These are phyloP conservation scores for Cyprinodon brontotheroides DNA, from an alignment of 2,113 vertebrate species.

Conservation along the genomic window DNA sequence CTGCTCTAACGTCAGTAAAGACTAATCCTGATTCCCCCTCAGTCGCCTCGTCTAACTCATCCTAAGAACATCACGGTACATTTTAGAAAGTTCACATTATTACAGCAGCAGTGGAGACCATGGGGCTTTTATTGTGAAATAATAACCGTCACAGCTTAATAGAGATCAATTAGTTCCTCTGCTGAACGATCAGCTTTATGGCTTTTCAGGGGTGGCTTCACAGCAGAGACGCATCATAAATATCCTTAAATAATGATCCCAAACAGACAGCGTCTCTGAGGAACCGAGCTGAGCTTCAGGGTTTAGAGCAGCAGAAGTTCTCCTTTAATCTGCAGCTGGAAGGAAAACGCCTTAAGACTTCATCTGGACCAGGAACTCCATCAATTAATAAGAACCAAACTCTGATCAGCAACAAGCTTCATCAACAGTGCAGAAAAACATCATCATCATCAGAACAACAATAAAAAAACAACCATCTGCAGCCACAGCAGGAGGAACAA, in stretches of 20 bases:
- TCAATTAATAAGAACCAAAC: slow-evolving; percentile 15
- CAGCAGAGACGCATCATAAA: slow-evolving; percentile 3
- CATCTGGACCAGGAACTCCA: slow-evolving; percentile 28
- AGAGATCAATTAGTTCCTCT: background rate
- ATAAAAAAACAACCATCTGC: background rate
- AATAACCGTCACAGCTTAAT: background rate
- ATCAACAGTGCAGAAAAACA: slow-evolving; percentile 11
- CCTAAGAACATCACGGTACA: background rate
- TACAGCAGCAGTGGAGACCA: background rate
- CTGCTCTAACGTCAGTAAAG: background rate
- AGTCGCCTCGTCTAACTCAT: background rate
- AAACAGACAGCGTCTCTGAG: background rate
- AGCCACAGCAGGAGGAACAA: slow-evolving; percentile 11
- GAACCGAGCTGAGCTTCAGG: background rate
- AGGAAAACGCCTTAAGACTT: slow-evolving; percentile 49
- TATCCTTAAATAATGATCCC: background rate
- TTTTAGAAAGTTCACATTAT: background rate
- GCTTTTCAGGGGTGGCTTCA: background rate
- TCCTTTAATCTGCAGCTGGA: background rate
- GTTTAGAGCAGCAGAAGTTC: background rate
- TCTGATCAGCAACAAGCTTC: slow-evolving; percentile 31
- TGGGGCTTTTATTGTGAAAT: background rate
- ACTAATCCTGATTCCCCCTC: background rate
- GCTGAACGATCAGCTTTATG: background rate
- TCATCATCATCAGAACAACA: background rate